These are phyloP conservation scores for Drosophila nigromelanica DNA, from an alignment of 1,140 invertebrate genomes.

Conservation along the genomic window DNA sequence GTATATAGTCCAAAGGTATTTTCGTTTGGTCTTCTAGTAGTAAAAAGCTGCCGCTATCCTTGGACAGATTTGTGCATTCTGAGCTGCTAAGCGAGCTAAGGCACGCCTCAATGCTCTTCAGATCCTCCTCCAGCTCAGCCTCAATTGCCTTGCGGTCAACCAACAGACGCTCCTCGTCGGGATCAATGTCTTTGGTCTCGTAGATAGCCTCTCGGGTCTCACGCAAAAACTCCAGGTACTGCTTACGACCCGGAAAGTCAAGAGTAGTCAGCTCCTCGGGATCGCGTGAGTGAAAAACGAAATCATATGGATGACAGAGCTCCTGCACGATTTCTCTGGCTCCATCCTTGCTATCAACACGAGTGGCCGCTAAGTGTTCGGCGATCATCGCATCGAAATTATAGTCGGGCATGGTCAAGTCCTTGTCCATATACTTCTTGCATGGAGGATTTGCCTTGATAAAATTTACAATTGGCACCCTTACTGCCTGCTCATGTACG, in stretches of 20 bases:
- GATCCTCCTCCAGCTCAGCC: constrained; percentile 70
- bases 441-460: constrained; percentile 65
- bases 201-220: constrained; percentile 64
- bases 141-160: constrained; percentile 58
- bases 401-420: constrained; percentile 57
- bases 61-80: constrained; percentile 71
- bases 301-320: constrained; percentile 58
- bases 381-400: constrained; percentile 62
- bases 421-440: constrained; percentile 53
- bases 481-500: constrained; percentile 28
- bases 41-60: constrained; percentile 78
- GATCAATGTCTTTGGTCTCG: constrained; percentile 64
- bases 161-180: constrained; percentile 56
- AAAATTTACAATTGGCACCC: constrained; percentile 49
- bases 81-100: constrained; percentile 77
- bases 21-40: constrained; percentile 71
- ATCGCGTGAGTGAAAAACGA: constrained; percentile 65
- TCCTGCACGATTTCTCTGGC: constrained; percentile 40
- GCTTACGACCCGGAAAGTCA: constrained; percentile 61
- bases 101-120: constrained; percentile 75
- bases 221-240: constrained; percentile 67
- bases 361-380: constrained; percentile 56
- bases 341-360: constrained; percentile 40
- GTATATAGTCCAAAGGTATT: constrained; percentile 76
- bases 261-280: constrained; percentile 54